Percentiles rank a stretch among this genome's conserved stretches.
These are phyloP conservation scores for Polydesmus complanatus DNA, from an alignment of 2,888 invertebrate genomes.

Conservation along the genomic window DNA sequence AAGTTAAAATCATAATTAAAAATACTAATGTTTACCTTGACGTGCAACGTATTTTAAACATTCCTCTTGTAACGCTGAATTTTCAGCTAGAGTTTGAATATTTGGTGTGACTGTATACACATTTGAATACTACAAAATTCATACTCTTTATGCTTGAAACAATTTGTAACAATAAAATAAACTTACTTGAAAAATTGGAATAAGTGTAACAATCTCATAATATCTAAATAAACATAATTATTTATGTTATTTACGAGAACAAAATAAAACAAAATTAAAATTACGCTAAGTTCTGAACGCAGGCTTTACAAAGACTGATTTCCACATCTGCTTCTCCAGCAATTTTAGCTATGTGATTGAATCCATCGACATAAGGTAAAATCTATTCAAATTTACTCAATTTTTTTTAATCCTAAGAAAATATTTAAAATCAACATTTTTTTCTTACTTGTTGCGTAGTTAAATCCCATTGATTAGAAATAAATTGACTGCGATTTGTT, in stretches of 20 bases:
- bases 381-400: conserved; percentile 37
- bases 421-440: background rate
- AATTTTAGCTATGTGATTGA: conserved; percentile 79
- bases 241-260: background rate
- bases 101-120: conserved; percentile 66
- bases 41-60: conserved; percentile 57
- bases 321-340: conserved; percentile 83
- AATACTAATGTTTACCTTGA: conserved; percentile 47
- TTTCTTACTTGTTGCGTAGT: conserved; percentile 74
- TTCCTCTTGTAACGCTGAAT: conserved; percentile 50
- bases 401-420: background rate
- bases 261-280: too few relatives aligned
- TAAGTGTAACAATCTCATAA: conserved; percentile 56
- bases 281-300: conserved; percentile 79
- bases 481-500: conserved; percentile 41
- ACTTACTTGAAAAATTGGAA: conserved; percentile 48
- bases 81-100: conserved; percentile 52
- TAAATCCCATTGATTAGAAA: conserved; percentile 64
- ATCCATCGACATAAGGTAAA: conserved; percentile 77
- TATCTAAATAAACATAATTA: conserved; percentile 32
- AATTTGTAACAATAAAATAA: background rate
- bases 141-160: background rate
- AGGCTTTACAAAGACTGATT: conserved; percentile 82
- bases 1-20: background rate
- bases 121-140: conserved; percentile 57